A percentile compares a stretch with the other conserved stretches of the same genome.
Evolutionary conservation across 1,140 invertebrate species (phyloP).

Genomic region (Bemisia tabaci): DNA sequence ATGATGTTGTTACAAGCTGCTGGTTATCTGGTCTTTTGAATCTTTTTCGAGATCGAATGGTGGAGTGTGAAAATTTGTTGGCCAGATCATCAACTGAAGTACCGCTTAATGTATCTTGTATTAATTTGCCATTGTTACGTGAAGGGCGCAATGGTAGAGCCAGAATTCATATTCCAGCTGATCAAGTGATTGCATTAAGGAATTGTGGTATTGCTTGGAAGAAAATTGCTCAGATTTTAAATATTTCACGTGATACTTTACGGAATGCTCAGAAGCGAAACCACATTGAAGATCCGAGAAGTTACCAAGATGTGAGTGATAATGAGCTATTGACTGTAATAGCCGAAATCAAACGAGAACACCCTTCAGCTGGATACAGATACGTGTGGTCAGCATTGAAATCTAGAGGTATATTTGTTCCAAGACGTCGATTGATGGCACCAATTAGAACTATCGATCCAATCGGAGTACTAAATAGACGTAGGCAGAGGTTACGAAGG

Average conservation of each 20-base stretch:
- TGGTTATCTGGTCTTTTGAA: no score
- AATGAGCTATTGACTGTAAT: background rate
- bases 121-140: no score
- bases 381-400: background rate
- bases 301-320: background rate
- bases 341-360: background rate
- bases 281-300: background rate
- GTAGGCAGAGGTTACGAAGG: background rate
- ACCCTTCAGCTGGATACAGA: background rate
- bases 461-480: background rate
- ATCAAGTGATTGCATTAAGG: no score
- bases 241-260: background rate
- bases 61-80: no score
- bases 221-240: background rate
- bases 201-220: background rate
- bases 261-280: background rate
- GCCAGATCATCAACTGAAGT: no score
- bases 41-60: no score
- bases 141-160: no score
- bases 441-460: background rate
- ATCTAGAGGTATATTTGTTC: background rate
- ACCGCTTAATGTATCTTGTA: no score
- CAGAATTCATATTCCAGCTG: no score
- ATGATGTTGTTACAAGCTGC: no score
- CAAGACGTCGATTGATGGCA: background rate